These are phyloP conservation scores for Callipepla californica DNA, from an alignment of 2,113 vertebrate species.

Conservation along the genomic window DNA sequence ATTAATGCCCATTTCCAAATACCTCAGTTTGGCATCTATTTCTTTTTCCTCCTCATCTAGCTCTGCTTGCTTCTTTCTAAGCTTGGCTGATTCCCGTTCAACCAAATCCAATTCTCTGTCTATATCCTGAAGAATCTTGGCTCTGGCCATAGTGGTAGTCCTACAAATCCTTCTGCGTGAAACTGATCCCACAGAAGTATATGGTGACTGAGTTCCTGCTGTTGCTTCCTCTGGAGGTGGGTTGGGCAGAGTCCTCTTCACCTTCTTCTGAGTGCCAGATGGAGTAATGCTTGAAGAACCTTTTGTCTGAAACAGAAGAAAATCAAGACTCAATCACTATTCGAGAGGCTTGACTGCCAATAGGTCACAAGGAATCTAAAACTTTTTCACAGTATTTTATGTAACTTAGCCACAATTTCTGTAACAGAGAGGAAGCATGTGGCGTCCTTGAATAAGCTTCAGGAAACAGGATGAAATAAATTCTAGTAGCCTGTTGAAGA, in stretches of 20 bases:
- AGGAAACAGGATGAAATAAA: not conserved
- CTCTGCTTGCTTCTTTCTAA: slow-evolving; percentile 98
- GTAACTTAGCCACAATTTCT: not conserved
- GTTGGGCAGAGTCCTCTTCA: slow-evolving; percentile 96
- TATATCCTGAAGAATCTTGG: slow-evolving; percentile 98
- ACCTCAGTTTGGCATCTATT: slow-evolving; percentile 97
- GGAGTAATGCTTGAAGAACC: slow-evolving; percentile 83
- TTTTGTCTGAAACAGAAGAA: slow-evolving; percentile 83
- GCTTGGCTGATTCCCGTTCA: slow-evolving; percentile 97
- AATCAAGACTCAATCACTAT: slow-evolving; percentile 48
- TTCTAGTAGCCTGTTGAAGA: not conserved
- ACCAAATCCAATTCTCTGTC: slow-evolving; percentile 97
- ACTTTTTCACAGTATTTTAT: not conserved
- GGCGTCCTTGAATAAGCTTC: not conserved
- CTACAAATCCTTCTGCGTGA: slow-evolving; percentile 93
- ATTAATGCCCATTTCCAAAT: slow-evolving; percentile 99
- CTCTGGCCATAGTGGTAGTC: slow-evolving; percentile 95
- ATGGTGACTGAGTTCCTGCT: slow-evolving; percentile 82
- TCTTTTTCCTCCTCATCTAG: slow-evolving; percentile 99
- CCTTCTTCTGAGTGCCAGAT: slow-evolving; percentile 92
- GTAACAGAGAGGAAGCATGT: not conserved
- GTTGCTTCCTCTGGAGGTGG: slow-evolving; percentile 93
- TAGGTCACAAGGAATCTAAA: not conserved
- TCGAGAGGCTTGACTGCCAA: not conserved
- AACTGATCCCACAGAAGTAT: slow-evolving; percentile 84